phyloP scores from a whole-genome alignment of 2,797 vertebrate species.

The Moxostoma hubbsi region DNA sequence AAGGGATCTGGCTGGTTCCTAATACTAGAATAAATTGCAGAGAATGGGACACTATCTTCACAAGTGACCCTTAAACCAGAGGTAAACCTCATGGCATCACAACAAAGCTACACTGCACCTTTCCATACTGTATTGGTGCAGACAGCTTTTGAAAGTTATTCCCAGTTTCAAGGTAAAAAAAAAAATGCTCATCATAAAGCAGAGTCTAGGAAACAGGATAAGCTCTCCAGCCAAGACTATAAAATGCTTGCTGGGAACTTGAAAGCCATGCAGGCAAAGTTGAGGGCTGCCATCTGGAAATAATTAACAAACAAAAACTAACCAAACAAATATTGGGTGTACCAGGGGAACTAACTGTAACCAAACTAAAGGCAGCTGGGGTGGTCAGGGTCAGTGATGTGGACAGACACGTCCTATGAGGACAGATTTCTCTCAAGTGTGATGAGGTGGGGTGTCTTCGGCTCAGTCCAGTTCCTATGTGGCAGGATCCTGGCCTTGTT shows the following conservation, averaged over 20 bases:
- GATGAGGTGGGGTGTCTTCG: conserved; percentile 52
- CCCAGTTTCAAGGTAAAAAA: conserved; percentile 73
- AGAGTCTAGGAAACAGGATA: conserved; percentile 82
- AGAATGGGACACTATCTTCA: conserved; percentile 49
- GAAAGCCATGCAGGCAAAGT: conserved; percentile 85
- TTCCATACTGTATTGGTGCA: conserved; percentile 51
- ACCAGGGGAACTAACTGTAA: conserved; percentile 44
- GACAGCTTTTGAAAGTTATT: conserved; percentile 79
- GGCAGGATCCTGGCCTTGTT: conserved; percentile 74
- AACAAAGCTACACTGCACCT: conserved; percentile 56
- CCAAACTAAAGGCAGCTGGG: conserved; percentile 53
- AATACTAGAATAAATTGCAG: conserved; percentile 46
- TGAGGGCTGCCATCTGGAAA: conserved; percentile 86
- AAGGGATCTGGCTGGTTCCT: conserved; percentile 44
- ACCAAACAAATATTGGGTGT: conserved; percentile 60
- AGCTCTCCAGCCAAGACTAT: conserved; percentile 82
- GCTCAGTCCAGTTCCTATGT: conserved; percentile 51
- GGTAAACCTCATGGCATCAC: conserved; percentile 54
- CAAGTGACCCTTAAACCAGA: conserved; percentile 57
- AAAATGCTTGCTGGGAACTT: conserved; percentile 85
- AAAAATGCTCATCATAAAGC: conserved; percentile 79
- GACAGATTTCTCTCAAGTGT: conserved; percentile 68
- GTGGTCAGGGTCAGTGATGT: conserved; percentile 67
- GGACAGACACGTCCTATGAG: conserved; percentile 68
- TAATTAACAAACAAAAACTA: conserved; percentile 87